Conservation (phyloP, 2,113 vertebrate genomes). For the Periophthalmodon schlosseri region DNA sequence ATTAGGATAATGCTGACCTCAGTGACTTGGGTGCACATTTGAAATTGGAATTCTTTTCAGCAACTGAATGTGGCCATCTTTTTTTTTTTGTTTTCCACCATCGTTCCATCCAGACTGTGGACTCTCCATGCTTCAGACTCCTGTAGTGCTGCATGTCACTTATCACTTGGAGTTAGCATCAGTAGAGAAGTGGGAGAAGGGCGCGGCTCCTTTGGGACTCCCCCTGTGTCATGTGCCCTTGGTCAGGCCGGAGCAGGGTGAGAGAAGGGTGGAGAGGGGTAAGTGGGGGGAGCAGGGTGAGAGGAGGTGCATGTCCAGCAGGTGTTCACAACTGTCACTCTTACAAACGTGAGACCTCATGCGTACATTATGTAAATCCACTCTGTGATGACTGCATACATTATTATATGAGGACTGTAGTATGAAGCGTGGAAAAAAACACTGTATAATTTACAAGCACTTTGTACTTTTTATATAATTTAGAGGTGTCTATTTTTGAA, state of each 20-base stretch:
- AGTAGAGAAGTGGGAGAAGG: constrained; percentile 13
- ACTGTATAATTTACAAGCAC: constrained; percentile 5
- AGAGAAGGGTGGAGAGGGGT: constrained; percentile 17
- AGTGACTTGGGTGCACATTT: neutral
- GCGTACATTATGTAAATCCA: constrained; percentile 64
- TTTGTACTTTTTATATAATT: neutral
- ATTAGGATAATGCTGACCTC: neutral
- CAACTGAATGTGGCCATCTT: constrained; percentile 25
- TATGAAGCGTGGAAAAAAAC: neutral
- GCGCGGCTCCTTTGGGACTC: constrained; percentile 56
- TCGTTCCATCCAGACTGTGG: constrained; percentile 50
- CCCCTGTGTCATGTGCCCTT: constrained; percentile 62
- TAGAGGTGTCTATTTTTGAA: neutral
- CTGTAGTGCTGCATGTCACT: neutral
- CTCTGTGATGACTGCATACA: constrained; percentile 27
- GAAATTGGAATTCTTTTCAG: neutral
- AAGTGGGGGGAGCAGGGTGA: too few relatives aligned
- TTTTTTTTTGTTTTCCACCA: constrained; percentile 54
- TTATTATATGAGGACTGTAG: constrained; percentile 9
- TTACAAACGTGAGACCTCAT: constrained; percentile 36
- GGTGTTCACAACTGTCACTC: constrained; percentile 58
- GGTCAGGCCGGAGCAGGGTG: constrained; percentile 45
- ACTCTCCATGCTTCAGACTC: neutral
- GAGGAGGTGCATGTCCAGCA: constrained; percentile 42
- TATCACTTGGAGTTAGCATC: neutral